These are phyloP conservation scores for Porites divaricata DNA, from an alignment of 92 coral and sea anemone genomes.

Conservation along the genomic window DNA sequence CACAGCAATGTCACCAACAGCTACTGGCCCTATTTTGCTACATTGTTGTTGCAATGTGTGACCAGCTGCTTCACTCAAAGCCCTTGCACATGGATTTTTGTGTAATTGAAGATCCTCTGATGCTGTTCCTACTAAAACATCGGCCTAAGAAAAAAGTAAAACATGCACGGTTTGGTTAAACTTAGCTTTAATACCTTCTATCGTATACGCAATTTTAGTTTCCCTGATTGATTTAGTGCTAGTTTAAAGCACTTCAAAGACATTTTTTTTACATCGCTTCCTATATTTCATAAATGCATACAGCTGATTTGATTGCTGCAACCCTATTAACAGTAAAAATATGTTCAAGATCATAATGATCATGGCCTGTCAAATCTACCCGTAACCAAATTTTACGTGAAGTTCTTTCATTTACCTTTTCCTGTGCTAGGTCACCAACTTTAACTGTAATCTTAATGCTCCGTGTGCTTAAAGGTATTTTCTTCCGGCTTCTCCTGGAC, in stretches of 20 bases:
- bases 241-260: too few relatives aligned
- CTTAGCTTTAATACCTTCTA: too few relatives aligned
- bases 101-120: slow-evolving; percentile 51
- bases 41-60: slow-evolving; percentile 71
- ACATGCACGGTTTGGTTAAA: too few relatives aligned
- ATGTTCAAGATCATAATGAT: too few relatives aligned
- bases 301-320: too few relatives aligned
- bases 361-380: too few relatives aligned
- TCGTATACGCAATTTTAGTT: too few relatives aligned
- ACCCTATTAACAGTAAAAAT: too few relatives aligned
- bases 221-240: too few relatives aligned
- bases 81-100: slow-evolving; percentile 66
- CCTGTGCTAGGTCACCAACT: slow-evolving; percentile 37
- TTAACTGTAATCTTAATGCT: slow-evolving; percentile 49
- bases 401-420: slow-evolving; percentile 14
- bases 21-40: slow-evolving; percentile 27
- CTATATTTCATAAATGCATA: too few relatives aligned
- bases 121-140: slow-evolving; percentile 72
- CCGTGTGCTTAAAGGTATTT: background rate
- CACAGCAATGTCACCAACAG: slow-evolving; percentile 49
- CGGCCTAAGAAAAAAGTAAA: slow-evolving; percentile 34
- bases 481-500: background rate
- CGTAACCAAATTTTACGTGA: too few relatives aligned
- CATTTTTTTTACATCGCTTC: too few relatives aligned
- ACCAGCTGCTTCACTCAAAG: slow-evolving; percentile 75